Evolutionary conservation across 2,113 vertebrate genomes (phyloP), one percentile per base, ranked within the genome.

Genomic region (Tauraco erythrolophus): DNA sequence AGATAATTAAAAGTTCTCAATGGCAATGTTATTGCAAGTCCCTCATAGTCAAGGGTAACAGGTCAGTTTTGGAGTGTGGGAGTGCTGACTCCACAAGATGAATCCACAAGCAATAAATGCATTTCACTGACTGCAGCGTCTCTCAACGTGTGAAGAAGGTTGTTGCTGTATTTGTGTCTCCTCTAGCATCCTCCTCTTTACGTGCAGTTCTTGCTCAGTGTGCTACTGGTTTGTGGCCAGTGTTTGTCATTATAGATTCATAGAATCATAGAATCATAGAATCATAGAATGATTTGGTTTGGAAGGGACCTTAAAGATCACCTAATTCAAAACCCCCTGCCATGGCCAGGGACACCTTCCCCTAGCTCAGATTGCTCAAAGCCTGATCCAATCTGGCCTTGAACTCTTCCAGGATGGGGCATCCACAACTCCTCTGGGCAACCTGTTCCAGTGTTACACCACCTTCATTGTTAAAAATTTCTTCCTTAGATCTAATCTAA

Each of bases 131-230:
- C 30, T 91, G 23, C 22, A 66, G 33, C 25, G 66, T 56, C 64
- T 51, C 39, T 68, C 21, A 28, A 0, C 1, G 2, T 30, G 43
- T 28, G 50, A 1, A 1, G 4, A 56, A 30, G 4, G 8, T 13
- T 11, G 33, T 58, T 80, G 64, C 39, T 92, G 8, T 56, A 5
- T 80, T 88, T 66, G 22, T 78, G 23, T 54, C 6, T 56, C 28
- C 31, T 94, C 35, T 22, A n/a, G 37, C 46, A 50, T 72, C 33
- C 21, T 91, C 5, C 8, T 92, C 15, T 57, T 56, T 39, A 23
- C 2, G 1, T 58, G 13, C 6, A 43, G 28, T 43, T 81, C 51
- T 56, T 91, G n/a, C 66, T 24, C 3, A 41, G 24, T 50, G 14
- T 71, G 56, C 33, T 64, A 2, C 60, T 61, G 56, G 10, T 70